A percentile compares a stretch with the other conserved stretches of the same genome.
phyloP scores from a whole-genome alignment of 2,888 invertebrate genomes.

The Microplitis deprimator region DNA sequence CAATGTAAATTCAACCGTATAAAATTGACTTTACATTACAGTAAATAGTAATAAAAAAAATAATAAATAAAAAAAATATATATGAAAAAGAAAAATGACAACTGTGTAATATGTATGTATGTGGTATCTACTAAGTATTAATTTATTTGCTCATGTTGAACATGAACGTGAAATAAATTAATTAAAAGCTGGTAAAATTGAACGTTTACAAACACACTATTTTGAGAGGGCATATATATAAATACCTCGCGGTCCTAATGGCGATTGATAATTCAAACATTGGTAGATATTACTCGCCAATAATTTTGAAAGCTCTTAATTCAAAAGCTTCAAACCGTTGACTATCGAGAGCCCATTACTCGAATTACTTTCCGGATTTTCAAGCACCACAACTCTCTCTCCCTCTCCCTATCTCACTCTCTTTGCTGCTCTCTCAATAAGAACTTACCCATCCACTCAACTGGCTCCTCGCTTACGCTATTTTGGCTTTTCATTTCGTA shows the following conservation, averaged over 20 bases:
- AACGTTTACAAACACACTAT: not conserved
- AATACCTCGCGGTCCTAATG: not conserved
- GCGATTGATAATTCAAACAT: slow-evolving; percentile 16
- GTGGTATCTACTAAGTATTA: no score
- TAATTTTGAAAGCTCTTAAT: slow-evolving; percentile 56
- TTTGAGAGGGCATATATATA: not conserved
- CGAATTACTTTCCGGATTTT: slow-evolving; percentile 57
- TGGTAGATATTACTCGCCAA: slow-evolving; percentile 46
- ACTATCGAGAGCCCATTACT: slow-evolving; percentile 57
- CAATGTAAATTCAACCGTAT: not conserved
- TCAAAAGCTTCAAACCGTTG: slow-evolving; percentile 48
- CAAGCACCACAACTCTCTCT: slow-evolving; percentile 45
- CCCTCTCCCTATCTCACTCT: slow-evolving; percentile 4
- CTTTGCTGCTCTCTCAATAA: slow-evolving; percentile 23
- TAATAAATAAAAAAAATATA: not conserved
- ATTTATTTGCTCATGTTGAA: no score
- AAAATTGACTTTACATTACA: slow-evolving; percentile 1
- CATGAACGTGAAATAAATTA: not conserved
- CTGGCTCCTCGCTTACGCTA: slow-evolving; percentile 22
- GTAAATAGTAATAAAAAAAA: slow-evolving; percentile 6
- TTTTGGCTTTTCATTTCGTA: slow-evolving; percentile 32
- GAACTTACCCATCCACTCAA: slow-evolving; percentile 16
- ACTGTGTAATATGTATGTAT: no score
- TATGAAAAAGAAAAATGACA: no score
- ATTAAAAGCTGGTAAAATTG: not conserved